Base-by-base conservation (phyloP, 2,797 vertebrate genomes). In the Rhynchotus rufescens region DNA sequence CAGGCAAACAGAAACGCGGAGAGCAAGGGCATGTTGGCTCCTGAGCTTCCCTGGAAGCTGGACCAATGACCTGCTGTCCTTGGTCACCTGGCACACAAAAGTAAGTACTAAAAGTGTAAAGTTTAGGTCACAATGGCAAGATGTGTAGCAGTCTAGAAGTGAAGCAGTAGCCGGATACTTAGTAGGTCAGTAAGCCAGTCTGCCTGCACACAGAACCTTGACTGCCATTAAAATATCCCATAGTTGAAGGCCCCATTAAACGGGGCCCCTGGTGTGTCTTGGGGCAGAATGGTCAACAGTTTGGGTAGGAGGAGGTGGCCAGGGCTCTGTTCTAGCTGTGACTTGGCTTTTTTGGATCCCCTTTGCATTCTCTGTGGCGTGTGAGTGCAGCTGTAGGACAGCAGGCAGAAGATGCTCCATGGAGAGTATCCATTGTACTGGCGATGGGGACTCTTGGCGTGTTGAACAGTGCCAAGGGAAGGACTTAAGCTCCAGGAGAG, bases 361-460 rank as follows among this genome's bases (percentile, higher is more conserved):
- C 64, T 76, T 40, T 56, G 7, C 1, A 1, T 65, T 74, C n/a
- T 72, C 7, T 25, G 2, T 68, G 4, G 0, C 26, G 8, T 0
- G 0, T 28, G 38, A 71, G 14, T 6, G n/a, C 28, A 19, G 12
- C 19, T 5, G 0, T 66, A 28, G 12, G 14, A 16, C n/a, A 47
- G 17, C 28, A 30, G 5, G 19, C 5, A 25, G 30, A 47, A 65
- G 17, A 23, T 51, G 15, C 14, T 59, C 66, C 28, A 68, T 54
- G 59, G 44, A 38, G 22, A 12, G 64, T 7, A 26, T 32, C 23
- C 0, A 0, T 19, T 52, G 23, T 60, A 8, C 12, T 40, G 28
- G 12, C 67, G 57, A 22, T 75, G 17, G 30, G 59, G 8, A n/a
- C 21, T 60, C 23, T 60, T 30, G 23, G 44, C 6, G 7, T 15